Base-by-base conservation (phyloP, 2,113 vertebrate species). In the Tyrannus savana region DNA sequence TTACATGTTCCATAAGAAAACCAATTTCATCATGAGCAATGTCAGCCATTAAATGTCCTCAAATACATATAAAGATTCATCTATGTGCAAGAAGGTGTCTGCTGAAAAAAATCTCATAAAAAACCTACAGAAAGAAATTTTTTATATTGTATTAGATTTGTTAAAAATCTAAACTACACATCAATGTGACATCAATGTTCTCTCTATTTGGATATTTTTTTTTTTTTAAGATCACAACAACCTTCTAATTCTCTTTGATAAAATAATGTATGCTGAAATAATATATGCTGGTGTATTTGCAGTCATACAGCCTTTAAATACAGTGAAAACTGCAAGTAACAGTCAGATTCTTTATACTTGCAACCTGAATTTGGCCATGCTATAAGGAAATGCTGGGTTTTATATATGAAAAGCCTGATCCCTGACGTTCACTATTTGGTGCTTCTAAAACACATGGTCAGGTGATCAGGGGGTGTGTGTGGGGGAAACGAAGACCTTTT, bases 361-460 rank as follows among this genome's bases (percentile, higher is more conserved):
- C 41, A 72, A 72, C 41, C n/a, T 92, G 27, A 73, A 46, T 73
- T 86, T 92, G 83, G 22, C 77, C 30, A 28, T 35, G 55, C n/a
- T 76, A 9, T 83, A 92, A 85, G n/a, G 35, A 89, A 90, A 25
- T 66, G 17, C 23, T 72, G 80, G 55, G 9, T 19, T 89, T 84
- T 92, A n/a, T 76, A 81, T 25, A 50, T 9, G 27, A 87, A 84
- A 86, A 84, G 6, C 31, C 52, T 25, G 19, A 88, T 76, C 50
- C 28, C 55, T 92, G 79, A 59, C 44, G 44, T 92, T 89, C 78
- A 67, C 55, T 66, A 5, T 86, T 89, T 87, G 50, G 21, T 71
- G 55, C 33, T 89, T 82, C 46, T 67, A 73, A 89, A 93, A 90
- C 84, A 58, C 19, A 55, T 22, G 44, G 25, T 81, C 64, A 84